A percentile compares a stretch with the other conserved stretches of the same genome.
Evolutionary conservation across 2,888 invertebrate species (phyloP).

Genomic region (Drosophila trichaetosa): DNA sequence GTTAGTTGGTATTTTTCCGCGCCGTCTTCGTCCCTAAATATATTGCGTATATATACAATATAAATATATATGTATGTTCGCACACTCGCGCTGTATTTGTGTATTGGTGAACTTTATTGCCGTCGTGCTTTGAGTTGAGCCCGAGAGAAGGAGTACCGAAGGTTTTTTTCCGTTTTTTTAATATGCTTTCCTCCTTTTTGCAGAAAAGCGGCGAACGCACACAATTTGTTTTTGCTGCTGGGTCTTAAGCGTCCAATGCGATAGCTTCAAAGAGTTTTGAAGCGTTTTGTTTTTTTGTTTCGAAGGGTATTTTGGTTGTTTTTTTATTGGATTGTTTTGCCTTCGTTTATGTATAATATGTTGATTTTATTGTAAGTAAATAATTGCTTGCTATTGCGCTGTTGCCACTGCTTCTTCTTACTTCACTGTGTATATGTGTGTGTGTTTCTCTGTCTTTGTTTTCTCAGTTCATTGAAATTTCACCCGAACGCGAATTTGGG

Average conservation of each 20-base stretch:
- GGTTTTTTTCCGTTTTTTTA: slow-evolving; percentile 48
- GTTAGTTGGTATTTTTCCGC: slow-evolving; percentile 76
- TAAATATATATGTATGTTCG: slow-evolving; percentile 49
- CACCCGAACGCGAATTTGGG: slow-evolving; percentile 78
- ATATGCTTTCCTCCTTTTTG: slow-evolving; percentile 41
- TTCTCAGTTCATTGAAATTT: slow-evolving; percentile 84
- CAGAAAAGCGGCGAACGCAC: slow-evolving; percentile 48
- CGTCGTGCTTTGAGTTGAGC: slow-evolving; percentile 45
- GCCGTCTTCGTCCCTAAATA: slow-evolving; percentile 71
- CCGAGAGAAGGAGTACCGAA: slow-evolving; percentile 69
- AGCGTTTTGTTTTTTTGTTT: slow-evolving; percentile 16
- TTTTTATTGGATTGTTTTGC: slow-evolving; percentile 46
- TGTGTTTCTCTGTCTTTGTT: slow-evolving; percentile 77
- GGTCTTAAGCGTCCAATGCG: not conserved
- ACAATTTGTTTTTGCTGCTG: slow-evolving; percentile 23
- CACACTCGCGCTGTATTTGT: slow-evolving; percentile 32
- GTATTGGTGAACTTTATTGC: slow-evolving; percentile 65
- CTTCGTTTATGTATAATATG: slow-evolving; percentile 59
- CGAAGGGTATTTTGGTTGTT: not conserved
- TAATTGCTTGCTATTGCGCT: slow-evolving; percentile 79
- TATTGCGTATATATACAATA: slow-evolving; percentile 51
- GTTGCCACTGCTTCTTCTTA: slow-evolving; percentile 74
- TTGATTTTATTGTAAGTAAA: slow-evolving; percentile 71
- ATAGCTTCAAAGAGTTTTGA: slow-evolving; percentile 19
- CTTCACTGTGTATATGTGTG: slow-evolving; percentile 56